Percentiles rank a stretch among this genome's conserved stretches.
phyloP scores from a whole-genome alignment of 2,888 invertebrate species.

The Abrostola tripartita region DNA sequence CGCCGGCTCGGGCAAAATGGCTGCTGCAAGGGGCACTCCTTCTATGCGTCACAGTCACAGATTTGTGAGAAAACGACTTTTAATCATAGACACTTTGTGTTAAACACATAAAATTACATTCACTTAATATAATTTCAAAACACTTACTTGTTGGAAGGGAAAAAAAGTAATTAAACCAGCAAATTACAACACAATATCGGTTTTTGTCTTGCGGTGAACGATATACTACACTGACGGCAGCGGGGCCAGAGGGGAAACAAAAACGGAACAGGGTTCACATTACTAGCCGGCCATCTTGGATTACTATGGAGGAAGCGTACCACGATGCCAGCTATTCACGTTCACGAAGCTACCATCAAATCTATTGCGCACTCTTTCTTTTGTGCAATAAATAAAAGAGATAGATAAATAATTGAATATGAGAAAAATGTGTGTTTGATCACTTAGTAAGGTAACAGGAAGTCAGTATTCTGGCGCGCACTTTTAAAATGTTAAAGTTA shows the following conservation, averaged over 20 bases:
- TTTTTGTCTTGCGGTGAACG: slow-evolving; percentile 88
- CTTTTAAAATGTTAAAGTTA: slow-evolving; percentile 40
- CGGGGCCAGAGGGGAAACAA: slow-evolving; percentile 88
- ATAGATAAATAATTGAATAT: slow-evolving; percentile 7
- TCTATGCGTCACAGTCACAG: slow-evolving; percentile 89
- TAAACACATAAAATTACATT: slow-evolving; percentile 69
- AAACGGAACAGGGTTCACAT: slow-evolving; percentile 88
- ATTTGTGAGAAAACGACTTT: slow-evolving; percentile 68
- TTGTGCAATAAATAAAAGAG: not conserved
- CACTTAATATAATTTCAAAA: slow-evolving; percentile 75
- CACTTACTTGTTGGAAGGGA: slow-evolving; percentile 89
- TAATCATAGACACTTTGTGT: slow-evolving; percentile 67
- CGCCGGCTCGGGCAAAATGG: slow-evolving; percentile 88
- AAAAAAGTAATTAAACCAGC: slow-evolving; percentile 87
- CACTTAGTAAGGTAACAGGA: slow-evolving; percentile 51
- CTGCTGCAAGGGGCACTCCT: slow-evolving; percentile 89
- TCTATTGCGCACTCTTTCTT: slow-evolving; percentile 42
- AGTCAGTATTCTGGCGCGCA: slow-evolving; percentile 46
- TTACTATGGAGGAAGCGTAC: slow-evolving; percentile 54
- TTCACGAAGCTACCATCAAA: slow-evolving; percentile 16
- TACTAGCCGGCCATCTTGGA: slow-evolving; percentile 77
- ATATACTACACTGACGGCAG: slow-evolving; percentile 88
- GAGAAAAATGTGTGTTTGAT: slow-evolving; percentile 8
- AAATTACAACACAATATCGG: slow-evolving; percentile 86
- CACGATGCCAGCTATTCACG: slow-evolving; percentile 38